Percentiles rank a stretch among this genome's conserved stretches.
phyloP scores from a whole-genome alignment of 30 jellyfish, hydroid and myxozoan genomes.

The Aurelia coerulea region DNA sequence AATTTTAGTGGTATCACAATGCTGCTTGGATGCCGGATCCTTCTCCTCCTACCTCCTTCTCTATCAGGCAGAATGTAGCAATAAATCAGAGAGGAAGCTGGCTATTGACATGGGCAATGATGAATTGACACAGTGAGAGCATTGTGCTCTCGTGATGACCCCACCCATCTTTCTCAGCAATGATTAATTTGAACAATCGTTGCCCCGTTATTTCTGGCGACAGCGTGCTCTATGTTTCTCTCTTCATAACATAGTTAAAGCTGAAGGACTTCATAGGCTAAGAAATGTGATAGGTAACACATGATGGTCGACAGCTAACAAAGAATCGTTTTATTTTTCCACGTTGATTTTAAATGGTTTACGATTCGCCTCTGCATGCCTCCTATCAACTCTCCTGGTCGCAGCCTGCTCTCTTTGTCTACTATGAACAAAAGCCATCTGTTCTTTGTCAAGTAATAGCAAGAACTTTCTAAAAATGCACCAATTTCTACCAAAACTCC shows the following conservation, averaged over 20 bases:
- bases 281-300: conserved; percentile 42
- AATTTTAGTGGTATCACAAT: no score
- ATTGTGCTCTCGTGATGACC: no score
- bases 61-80: no score
- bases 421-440: conserved; percentile 70
- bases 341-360: conserved; percentile 63
- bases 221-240: neutral
- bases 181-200: neutral
- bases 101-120: no score
- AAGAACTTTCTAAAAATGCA: conserved; percentile 28
- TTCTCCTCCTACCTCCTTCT: no score
- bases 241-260: neutral
- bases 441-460: conserved; percentile 77
- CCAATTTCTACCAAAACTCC: conserved; percentile 15
- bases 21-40: no score
- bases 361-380: conserved; percentile 59
- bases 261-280: neutral
- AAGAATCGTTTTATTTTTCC: conserved; percentile 41
- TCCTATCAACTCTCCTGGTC: conserved; percentile 39
- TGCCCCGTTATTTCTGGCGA: conserved; percentile 13
- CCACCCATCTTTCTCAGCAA: no score
- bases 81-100: no score
- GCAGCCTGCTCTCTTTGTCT: conserved; percentile 53
- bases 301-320: conserved; percentile 44
- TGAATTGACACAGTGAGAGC: no score